These are phyloP conservation scores for Philypnodon macrostomus DNA, from an alignment of 2,797 vertebrate genomes.

Conservation along the genomic window DNA sequence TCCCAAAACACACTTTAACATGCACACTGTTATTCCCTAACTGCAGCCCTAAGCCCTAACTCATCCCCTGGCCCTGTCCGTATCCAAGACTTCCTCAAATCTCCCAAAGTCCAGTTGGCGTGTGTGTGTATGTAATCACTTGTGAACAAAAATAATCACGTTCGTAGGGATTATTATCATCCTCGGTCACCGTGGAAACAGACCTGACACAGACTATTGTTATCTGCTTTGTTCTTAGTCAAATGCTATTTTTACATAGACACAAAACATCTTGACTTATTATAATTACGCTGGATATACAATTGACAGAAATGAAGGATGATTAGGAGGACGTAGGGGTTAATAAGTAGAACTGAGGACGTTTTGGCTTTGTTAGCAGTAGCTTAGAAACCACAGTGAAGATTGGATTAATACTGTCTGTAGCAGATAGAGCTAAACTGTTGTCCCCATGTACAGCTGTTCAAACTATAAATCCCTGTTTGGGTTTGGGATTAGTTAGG, in stretches of 20 bases:
- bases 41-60: too few relatives aligned
- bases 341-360: background rate
- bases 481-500: slow-evolving; percentile 13
- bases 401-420: slow-evolving; percentile 26
- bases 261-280: background rate
- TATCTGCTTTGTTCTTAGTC: slow-evolving; percentile 2
- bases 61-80: too few relatives aligned
- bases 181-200: slow-evolving; percentile 22
- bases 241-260: background rate
- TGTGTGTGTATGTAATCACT: slow-evolving; percentile 25
- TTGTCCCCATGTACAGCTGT: background rate
- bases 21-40: too few relatives aligned
- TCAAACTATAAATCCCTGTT: slow-evolving; percentile 2
- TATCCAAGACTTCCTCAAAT: slow-evolving; percentile 47
- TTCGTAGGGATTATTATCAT: slow-evolving; percentile 18
- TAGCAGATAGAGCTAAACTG: slow-evolving; percentile 30
- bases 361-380: background rate
- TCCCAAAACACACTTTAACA: too few relatives aligned
- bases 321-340: background rate
- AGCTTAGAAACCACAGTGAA: slow-evolving; percentile 1
- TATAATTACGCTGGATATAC: background rate
- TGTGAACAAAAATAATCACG: slow-evolving; percentile 33
- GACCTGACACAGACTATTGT: background rate
- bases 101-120: slow-evolving; percentile 31
- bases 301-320: background rate